Base-by-base conservation (phyloP, 2,797 vertebrate genomes). In the Dallia pectoralis region DNA sequence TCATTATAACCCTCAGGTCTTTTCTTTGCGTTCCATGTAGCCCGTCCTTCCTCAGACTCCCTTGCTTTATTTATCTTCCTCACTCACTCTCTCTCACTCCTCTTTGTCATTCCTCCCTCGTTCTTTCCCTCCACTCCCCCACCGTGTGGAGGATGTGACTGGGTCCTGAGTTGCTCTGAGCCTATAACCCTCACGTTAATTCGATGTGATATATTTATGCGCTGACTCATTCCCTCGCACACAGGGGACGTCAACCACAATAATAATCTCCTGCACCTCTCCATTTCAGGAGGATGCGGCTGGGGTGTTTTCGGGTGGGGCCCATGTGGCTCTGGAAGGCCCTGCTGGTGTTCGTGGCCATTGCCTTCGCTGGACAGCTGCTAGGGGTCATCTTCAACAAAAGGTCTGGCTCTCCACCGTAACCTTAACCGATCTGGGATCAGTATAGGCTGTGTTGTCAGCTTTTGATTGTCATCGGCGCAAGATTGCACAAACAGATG, bases 341-440 rank as follows among this genome's bases (percentile, higher is more conserved):
- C 2, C 86, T 97, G 81, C 89, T 95, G 48, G 79, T 95, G 74
- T 95, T 95, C 27, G 90, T 94, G 87, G 92, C 91, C 75, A 90
- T 96, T 0, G 95, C 90, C 33, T 94, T 98, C 74, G 91, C 93
- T 0, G 88, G 95, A 36, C 96, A 97, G 87, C 88, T 97, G 68
- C 86, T 95, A 74, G 95, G 94, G 25, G 89, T 93, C 36, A 93
- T 95, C 81, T 93, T 96, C 84, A 95, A 91, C 78, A 96, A 90
- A 79, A 96, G 94, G 96, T 97, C 79, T 76, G 48, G 33, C n/a
- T 19, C 49, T 53, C 16, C 49, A 53, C 49, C 49, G 16, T n/a
- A 53, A 19, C 49, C 49, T n/a, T 19, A 19, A 16, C 18, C n/a
- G 49, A 7, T 53, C 49, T 18, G 16, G 19, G 49, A 53, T 53